A percentile compares a stretch with the other conserved stretches of the same genome.
phyloP scores from a whole-genome alignment of 2,888 invertebrate species.

The Idaea biselata region DNA sequence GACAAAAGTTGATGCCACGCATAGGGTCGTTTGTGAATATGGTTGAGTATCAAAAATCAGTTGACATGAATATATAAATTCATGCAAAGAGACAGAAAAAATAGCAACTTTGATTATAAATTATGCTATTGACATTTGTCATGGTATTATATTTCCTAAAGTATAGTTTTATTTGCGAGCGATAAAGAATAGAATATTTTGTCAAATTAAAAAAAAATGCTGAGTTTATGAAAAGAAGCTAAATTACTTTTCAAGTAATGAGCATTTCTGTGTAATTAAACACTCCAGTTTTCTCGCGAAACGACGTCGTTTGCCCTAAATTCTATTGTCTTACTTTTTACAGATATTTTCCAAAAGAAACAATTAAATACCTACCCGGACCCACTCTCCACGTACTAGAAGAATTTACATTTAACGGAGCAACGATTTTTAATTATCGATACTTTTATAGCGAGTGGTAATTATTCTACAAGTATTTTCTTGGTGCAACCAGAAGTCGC shows the following conservation, averaged over 20 bases:
- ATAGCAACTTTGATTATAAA: too few species aligned
- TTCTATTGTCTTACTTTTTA: conserved; percentile 6
- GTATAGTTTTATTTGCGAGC: background rate
- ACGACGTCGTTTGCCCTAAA: background rate
- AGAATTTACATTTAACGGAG: background rate
- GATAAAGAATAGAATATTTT: background rate
- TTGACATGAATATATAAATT: too few species aligned
- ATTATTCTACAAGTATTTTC: too few species aligned
- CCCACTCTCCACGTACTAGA: background rate
- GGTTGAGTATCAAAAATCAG: too few species aligned
- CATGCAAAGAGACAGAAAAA: too few species aligned
- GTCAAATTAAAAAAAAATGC: background rate
- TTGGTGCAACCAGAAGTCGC: too few species aligned
- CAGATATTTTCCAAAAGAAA: conserved; percentile 11
- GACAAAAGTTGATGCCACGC: too few species aligned
- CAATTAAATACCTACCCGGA: background rate
- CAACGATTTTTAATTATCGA: too few species aligned
- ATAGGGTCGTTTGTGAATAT: too few species aligned
- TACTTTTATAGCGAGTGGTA: too few species aligned
- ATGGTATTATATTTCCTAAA: background rate
- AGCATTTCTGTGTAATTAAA: conserved; percentile 59
- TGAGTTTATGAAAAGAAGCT: conserved; percentile 21
- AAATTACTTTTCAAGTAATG: conserved; percentile 42
- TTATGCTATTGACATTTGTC: too few species aligned
- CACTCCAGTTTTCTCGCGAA: conserved; percentile 40